Evolutionary conservation across 30 jellyfish, hydroid and myxozoan genomes (phyloP).

Genomic region (Aurelia aurita): DNA sequence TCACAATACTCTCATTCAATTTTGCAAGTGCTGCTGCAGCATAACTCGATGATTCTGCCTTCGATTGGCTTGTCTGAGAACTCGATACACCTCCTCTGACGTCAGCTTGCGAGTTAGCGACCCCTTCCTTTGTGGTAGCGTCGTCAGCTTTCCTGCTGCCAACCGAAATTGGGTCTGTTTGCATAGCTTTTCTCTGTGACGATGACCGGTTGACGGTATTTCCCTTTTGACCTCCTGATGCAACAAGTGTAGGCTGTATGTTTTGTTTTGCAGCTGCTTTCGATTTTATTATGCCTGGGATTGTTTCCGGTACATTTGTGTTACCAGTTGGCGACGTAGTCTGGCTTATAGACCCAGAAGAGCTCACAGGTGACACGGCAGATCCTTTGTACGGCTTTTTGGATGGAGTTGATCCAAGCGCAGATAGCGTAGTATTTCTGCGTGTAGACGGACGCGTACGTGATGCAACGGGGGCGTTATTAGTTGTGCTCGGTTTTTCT

Average conservation of each 20-base stretch:
- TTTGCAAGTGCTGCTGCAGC: slow-evolving; percentile 59
- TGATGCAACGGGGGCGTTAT: slow-evolving; percentile 72
- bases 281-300: slow-evolving; percentile 20
- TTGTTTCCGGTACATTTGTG: neutral
- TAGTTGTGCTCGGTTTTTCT: neutral
- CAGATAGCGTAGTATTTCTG: slow-evolving; percentile 55
- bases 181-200: neutral
- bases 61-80: neutral
- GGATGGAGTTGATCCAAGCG: slow-evolving; percentile 45
- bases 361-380: slow-evolving; percentile 31
- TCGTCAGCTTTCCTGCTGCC: neutral
- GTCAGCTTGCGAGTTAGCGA: neutral
- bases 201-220: neutral
- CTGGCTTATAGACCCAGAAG: slow-evolving; percentile 29
- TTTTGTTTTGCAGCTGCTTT: neutral
- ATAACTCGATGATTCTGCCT: neutral
- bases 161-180: neutral
- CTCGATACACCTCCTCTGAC: neutral
- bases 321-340: neutral
- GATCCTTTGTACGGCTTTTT: slow-evolving; percentile 48
- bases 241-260: neutral
- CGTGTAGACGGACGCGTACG: slow-evolving; percentile 77
- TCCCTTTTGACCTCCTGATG: neutral
- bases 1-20: slow-evolving; percentile 61
- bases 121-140: neutral